phyloP scores from a whole-genome alignment of 2,797 vertebrate genomes.

The Oryzias sinensis region DNA sequence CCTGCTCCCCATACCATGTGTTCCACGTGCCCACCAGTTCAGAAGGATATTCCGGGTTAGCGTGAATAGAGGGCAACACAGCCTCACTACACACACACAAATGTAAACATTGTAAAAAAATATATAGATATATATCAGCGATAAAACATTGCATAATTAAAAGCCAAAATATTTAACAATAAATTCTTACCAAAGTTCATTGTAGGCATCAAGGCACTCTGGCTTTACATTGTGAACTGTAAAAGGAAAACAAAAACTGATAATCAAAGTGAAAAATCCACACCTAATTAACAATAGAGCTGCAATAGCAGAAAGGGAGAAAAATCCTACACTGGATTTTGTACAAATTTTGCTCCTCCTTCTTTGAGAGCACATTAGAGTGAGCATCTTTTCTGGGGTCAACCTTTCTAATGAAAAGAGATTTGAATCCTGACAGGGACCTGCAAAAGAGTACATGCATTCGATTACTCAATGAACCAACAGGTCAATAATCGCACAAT shows the following conservation, averaged over 20 bases:
- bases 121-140: background rate
- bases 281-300: slow-evolving; percentile 3
- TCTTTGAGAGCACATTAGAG: slow-evolving; percentile 94
- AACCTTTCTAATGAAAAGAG: slow-evolving; percentile 94
- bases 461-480: background rate
- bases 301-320: background rate
- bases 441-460: slow-evolving; percentile 58
- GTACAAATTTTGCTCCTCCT: slow-evolving; percentile 94
- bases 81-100: slow-evolving; percentile 79
- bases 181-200: slow-evolving; percentile 91
- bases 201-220: slow-evolving; percentile 95
- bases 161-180: background rate
- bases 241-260: slow-evolving; percentile 31
- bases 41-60: slow-evolving; percentile 90
- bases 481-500: background rate
- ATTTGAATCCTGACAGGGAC: slow-evolving; percentile 86
- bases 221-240: slow-evolving; percentile 99
- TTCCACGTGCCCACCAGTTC: slow-evolving; percentile 98
- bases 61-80: slow-evolving; percentile 88
- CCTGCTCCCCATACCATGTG: slow-evolving; percentile 99
- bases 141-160: background rate
- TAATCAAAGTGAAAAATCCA: slow-evolving; percentile 6
- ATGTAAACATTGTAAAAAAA: slow-evolving; percentile 2
- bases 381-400: slow-evolving; percentile 96
- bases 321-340: slow-evolving; percentile 90